Evolutionary conservation across 2,888 invertebrate species (phyloP).

Genomic region (Gari tellinella): DNA sequence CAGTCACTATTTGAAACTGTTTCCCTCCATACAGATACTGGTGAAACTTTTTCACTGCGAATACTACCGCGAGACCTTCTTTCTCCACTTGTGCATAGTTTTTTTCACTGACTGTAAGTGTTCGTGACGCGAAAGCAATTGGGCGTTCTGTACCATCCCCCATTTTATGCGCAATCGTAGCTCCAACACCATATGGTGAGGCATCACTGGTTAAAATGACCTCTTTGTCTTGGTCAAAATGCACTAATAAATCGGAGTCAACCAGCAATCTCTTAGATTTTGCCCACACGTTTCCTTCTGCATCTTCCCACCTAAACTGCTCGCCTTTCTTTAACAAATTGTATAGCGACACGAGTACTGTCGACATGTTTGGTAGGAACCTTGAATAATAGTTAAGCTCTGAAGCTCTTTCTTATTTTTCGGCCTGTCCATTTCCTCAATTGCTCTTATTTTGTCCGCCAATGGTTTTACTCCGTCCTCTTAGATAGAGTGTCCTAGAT

Average conservation of each 20-base stretch:
- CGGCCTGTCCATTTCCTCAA: conserved; percentile 67
- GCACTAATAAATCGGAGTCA: conserved; percentile 64
- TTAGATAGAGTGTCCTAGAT: conserved; percentile 65
- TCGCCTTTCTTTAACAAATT: conserved; percentile 46
- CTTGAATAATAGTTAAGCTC: too few species aligned
- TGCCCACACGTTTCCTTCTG: conserved; percentile 53
- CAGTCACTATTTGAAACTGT: conserved; percentile 42
- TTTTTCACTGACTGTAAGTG: conserved; percentile 51
- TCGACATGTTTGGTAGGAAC: conserved; percentile 69
- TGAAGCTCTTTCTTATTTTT: conserved; percentile 67
- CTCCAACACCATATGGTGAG: conserved; percentile 76
- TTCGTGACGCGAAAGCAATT: conserved; percentile 40
- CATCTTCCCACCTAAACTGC: conserved; percentile 51
- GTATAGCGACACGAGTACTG: conserved; percentile 67
- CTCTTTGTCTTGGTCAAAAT: conserved; percentile 74
- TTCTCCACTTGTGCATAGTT: conserved; percentile 67
- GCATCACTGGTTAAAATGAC: conserved; percentile 83
- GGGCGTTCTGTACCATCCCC: conserved; percentile 37
- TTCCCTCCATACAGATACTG: conserved; percentile 59
- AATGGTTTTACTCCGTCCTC: conserved; percentile 61
- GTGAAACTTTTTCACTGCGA: conserved; percentile 63
- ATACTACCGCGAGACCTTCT: conserved; percentile 62
- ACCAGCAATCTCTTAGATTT: conserved; percentile 55
- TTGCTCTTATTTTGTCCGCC: conserved; percentile 62
- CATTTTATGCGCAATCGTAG: conserved; percentile 68